Conservation (phyloP, 2,888 invertebrate genomes). For the Diogma glabrata region DNA sequence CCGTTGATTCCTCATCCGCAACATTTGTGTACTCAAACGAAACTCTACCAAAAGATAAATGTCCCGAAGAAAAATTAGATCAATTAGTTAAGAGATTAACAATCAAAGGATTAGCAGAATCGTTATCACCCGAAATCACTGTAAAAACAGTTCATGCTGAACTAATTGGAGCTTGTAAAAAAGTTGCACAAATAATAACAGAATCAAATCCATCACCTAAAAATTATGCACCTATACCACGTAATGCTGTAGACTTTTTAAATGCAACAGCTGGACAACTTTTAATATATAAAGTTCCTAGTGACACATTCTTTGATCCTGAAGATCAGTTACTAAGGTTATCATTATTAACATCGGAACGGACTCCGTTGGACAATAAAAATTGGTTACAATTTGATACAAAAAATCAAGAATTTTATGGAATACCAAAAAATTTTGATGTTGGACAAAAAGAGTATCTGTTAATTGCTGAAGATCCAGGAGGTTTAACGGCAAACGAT, state of each 20-base stretch:
- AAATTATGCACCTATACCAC: conserved; percentile 63
- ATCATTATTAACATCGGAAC: conserved; percentile 59
- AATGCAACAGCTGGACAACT: conserved; percentile 73
- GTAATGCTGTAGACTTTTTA: conserved; percentile 76
- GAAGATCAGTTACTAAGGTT: conserved; percentile 60
- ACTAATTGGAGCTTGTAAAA: conserved; percentile 56
- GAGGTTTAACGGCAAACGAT: conserved; percentile 64
- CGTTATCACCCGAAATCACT: conserved; percentile 52
- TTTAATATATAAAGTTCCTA: conserved; percentile 68
- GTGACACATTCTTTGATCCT: conserved; percentile 81
- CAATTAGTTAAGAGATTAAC: conserved; percentile 47
- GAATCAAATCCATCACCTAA: conserved; percentile 43
- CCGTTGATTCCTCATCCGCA: conserved; percentile 39
- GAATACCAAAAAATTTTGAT: conserved; percentile 63
- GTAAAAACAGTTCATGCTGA: conserved; percentile 53
- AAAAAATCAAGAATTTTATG: conserved; percentile 80
- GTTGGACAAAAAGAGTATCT: conserved; percentile 56
- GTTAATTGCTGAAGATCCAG: conserved; percentile 60
- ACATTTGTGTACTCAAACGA: conserved; percentile 68
- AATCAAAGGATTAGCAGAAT: conserved; percentile 42
- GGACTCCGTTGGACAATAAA: conserved; percentile 49
- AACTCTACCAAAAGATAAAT: conserved; percentile 63
- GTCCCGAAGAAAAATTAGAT: conserved; percentile 64
- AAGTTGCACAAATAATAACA: conserved; percentile 36
- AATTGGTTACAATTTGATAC: conserved; percentile 86